Evolutionary conservation across 2,888 invertebrate genomes (phyloP).

Genomic region (Mellilla xanthometata): DNA sequence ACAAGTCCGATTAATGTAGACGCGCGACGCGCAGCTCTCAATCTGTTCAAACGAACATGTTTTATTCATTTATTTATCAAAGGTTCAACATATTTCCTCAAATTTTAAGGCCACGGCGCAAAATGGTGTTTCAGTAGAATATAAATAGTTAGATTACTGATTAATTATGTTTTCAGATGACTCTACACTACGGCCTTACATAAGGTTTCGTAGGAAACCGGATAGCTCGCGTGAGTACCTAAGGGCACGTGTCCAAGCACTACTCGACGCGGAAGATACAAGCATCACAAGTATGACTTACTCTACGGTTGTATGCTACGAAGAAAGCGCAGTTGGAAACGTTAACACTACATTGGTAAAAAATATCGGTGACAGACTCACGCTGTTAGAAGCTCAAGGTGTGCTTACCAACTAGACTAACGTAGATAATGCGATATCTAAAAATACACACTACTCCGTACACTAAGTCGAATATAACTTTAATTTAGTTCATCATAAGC

Average conservation of each 20-base stretch:
- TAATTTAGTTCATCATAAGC: constrained; percentile 77
- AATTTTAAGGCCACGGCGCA: constrained; percentile 81
- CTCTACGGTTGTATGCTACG: constrained; percentile 53
- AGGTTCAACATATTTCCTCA: constrained; percentile 74
- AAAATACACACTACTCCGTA: constrained; percentile 80
- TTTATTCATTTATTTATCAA: constrained; percentile 57
- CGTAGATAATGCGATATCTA: constrained; percentile 81
- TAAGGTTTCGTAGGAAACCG: constrained; percentile 50
- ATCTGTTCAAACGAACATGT: constrained; percentile 55
- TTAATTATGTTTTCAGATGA: constrained; percentile 60
- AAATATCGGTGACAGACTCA: constrained; percentile 74
- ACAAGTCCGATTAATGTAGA: constrained; percentile 34
- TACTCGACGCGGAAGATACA: constrained; percentile 24
- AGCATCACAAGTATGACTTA: constrained; percentile 44
- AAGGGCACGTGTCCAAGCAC: constrained; percentile 15
- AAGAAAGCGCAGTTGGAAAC: constrained; percentile 62
- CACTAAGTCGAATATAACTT: constrained; percentile 73
- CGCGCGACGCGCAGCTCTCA: constrained; percentile 28
- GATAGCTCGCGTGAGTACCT: constrained; percentile 24
- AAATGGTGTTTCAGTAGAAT: constrained; percentile 81
- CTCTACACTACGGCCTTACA: constrained; percentile 67
- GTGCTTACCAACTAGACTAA: constrained; percentile 77
- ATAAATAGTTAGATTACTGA: constrained; percentile 68
- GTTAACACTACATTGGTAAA: constrained; percentile 66
- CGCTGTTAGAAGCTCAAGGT: constrained; percentile 77